Evolutionary conservation across 2,797 vertebrate genomes (phyloP), one percentile per base, ranked within the genome.

Genomic region (Anguilla marmorata): DNA sequence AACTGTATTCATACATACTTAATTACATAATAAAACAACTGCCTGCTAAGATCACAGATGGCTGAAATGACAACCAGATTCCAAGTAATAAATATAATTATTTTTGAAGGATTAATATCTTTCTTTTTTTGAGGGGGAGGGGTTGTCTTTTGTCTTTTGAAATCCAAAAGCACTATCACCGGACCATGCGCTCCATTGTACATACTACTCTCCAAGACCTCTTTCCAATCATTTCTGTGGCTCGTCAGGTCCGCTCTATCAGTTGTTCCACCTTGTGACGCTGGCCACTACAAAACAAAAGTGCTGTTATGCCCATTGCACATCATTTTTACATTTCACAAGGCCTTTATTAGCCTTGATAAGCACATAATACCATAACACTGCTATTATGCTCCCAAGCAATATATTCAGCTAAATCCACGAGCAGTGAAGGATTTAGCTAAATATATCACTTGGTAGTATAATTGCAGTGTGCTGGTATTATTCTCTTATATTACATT

Each of bases 281-380:
- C 83, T 56, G 52, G 83, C 4, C 48, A 84, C n/a, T 27, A 52
- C 79, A 82, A n/a, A 82, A 24, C 45, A 82, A n/a, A 24, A 82
- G 45, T 21, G n/a, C 21, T 41, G 11, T 48, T 48, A 37, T 76
- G 14, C 21, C 21, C 5, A 82, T 82, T 41, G 41, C 14, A 72
- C n/a, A 72, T n/a, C 24, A 69, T 1, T n/a, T 27, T 27, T 37
- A 16, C 33, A 41, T 79, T 79, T 21, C 5, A 7, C 74, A 27
- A 79, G 37, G 74, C 37, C 33, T 79, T 79, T 45, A 79, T 16
- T 45, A 72, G 74, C 33, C 33, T 11, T 69, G 24, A 27, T 63
- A 21, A 63, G 58, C 16, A 19, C 16, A 21, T 24, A 63, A 6
- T 63, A 63, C 58, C 58, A 63, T 5, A 14, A 63, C 2, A 63